Percentiles rank a stretch among this genome's conserved stretches.
Evolutionary conservation across 1,140 invertebrate genomes (phyloP).

Genomic region (Meloidogyne floridensis): DNA sequence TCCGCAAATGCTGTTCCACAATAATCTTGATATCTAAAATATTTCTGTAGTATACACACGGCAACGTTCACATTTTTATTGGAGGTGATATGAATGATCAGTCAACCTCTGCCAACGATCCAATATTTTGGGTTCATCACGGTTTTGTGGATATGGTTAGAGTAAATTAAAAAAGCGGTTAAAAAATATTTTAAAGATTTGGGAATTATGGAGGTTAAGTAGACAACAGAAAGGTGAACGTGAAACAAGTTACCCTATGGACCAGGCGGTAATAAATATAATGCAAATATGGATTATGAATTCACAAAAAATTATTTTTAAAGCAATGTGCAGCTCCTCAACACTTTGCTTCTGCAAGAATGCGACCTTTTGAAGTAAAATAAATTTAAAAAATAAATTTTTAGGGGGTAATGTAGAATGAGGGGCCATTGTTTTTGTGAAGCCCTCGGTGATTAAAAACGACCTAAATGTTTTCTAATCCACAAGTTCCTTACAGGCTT

Average conservation of each 20-base stretch:
- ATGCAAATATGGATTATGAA: no score
- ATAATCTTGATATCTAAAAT: no score
- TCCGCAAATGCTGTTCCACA: no score
- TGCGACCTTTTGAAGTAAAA: slow-evolving; percentile 60
- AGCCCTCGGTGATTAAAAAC: no score
- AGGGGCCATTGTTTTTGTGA: no score
- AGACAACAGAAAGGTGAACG: slow-evolving; percentile 10
- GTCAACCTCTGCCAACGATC: slow-evolving; percentile 43
- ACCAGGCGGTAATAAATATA: not conserved
- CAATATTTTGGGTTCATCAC: slow-evolving; percentile 61
- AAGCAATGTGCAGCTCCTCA: slow-evolving; percentile 56
- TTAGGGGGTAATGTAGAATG: no score
- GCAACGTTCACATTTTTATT: slow-evolving; percentile 59
- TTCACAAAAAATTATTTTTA: not conserved
- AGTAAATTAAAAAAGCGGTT: not conserved
- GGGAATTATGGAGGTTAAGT: slow-evolving; percentile 10
- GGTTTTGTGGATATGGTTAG: slow-evolving; percentile 66
- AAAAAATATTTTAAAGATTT: slow-evolving; percentile 14
- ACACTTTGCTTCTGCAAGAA: slow-evolving; percentile 61
- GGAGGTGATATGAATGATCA: slow-evolving; percentile 57
- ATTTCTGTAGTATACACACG: slow-evolving; percentile 57
- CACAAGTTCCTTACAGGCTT: no score
- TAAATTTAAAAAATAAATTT: slow-evolving; percentile 34
- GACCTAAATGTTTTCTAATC: no score
- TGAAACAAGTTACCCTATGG: slow-evolving; percentile 24